Evolutionary conservation across 2,797 vertebrate species (phyloP), one percentile per base, ranked within the genome.

Genomic region (Acridotheres tristis): DNA sequence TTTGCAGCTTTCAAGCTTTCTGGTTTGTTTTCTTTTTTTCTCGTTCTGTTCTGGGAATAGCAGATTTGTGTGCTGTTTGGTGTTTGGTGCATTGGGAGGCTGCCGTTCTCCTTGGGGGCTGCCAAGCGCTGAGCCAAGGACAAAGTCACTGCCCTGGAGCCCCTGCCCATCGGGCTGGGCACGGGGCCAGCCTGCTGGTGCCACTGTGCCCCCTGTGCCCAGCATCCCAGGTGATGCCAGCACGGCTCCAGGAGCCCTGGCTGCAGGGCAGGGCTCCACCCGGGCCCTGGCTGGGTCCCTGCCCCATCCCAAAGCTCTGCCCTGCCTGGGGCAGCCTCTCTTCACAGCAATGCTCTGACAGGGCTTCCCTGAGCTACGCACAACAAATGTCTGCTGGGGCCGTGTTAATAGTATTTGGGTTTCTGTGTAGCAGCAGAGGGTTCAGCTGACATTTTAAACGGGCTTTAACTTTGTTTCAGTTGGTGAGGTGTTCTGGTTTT

Each of bases 1-100:
- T 88, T 85, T 78, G 48, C 80, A 81, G 54, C 73, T 94, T 95
- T 96, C 61, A 78, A 88, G 61, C 25, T 54, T 76, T 79, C 58
- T 76, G 57, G 45, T 57, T 88, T 80, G 53, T 53, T 92, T 69
- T 55, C 6, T 54, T 26, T 36, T 74, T 65, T 51, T n/a, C 13
- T 79, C 58, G 73, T 88, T 80, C 45, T 47, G 30, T 53, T n/a
- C 71, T 58, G 69, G 42, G 58, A 47, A 36, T 15, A 38, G 54
- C 43, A 58, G 20, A 4, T 81, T 68, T 58, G 26, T 62, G 83
- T 86, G 54, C 79, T 66, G 7, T 5, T n/a, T n/a, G 23, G 62
- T 5, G 42, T 63, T 62, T 26, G 48, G 27, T 32, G 0, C 3
- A 0, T 45, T 10, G 58, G 59, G 8, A 55, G 74, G 67, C 16